Base-by-base conservation (phyloP, 35 echinoderm and acorn worm species). In the Amphiura filiformis region DNA sequence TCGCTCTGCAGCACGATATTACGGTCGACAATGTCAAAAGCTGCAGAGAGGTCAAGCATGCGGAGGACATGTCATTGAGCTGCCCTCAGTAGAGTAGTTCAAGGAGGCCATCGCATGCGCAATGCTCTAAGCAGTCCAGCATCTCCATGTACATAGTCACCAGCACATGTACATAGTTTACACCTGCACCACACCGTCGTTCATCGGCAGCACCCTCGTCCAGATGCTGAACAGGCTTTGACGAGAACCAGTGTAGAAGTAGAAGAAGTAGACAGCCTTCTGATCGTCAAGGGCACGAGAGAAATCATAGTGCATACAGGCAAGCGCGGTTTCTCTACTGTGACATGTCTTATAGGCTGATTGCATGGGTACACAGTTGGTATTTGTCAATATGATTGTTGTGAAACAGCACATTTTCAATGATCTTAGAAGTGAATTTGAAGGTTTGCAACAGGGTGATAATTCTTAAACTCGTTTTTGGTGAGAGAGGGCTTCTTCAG, bases 21-120 rank as follows among this genome's bases (percentile, higher is more conserved):
- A 33, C 87, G 86, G 32, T 88, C 79, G 20, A 93, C 79, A 1
- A 86, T 93, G 61, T 93, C 91, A 84, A 93, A 93, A 22, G 87
- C 80, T 57, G 82, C 86, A 32, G 92, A 93, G 11, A 93, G 35
- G 52, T 93, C 87, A 0, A 93, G 33, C 20, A 84, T 80, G 17
- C 90, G 64, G 26, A 94, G 84, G 2, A 90, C n/a, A n/a, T n/a
- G n/a, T n/a, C n/a, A n/a, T n/a, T n/a, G n/a, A n/a, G n/a, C n/a
- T n/a, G n/a, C n/a, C n/a, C n/a, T n/a, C n/a, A n/a, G n/a, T n/a
- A n/a, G n/a, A n/a, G n/a, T n/a, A n/a, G n/a, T n/a, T n/a, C n/a
- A n/a, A n/a, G n/a, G n/a, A n/a, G n/a, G n/a, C n/a, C n/a, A n/a
- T n/a, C n/a, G n/a, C n/a, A n/a, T n/a, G n/a, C n/a, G n/a, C n/a